phyloP scores from a whole-genome alignment of 2,113 vertebrate species.

The Conger conger region DNA sequence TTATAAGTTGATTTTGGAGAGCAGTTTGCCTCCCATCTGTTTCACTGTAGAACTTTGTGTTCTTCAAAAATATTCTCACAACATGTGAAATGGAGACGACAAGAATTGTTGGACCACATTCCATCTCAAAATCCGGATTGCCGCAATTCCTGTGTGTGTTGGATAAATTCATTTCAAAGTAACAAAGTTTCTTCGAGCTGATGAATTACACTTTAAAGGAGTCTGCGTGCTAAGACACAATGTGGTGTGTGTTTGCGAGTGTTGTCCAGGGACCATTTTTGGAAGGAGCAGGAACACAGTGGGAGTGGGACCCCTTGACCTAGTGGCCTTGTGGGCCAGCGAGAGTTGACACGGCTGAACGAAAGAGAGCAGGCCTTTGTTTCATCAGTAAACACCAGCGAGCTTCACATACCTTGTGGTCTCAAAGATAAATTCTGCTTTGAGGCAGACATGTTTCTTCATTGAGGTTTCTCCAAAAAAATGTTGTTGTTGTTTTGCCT shows the following conservation, averaged over 20 bases:
- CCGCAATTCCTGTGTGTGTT: background rate
- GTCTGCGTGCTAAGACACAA: background rate
- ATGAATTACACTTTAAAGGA: slow-evolving; percentile 14
- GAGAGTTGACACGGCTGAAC: slow-evolving; percentile 17
- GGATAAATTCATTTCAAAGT: background rate
- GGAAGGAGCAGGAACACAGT: slow-evolving; percentile 39
- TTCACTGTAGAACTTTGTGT: background rate
- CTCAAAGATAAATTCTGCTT: background rate
- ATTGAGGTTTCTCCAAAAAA: background rate
- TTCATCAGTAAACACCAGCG: background rate
- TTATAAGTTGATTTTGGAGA: slow-evolving; percentile 39
- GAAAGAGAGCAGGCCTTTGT: slow-evolving; percentile 13
- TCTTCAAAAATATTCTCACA: background rate
- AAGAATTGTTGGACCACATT: background rate
- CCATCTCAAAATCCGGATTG: too few relatives aligned
- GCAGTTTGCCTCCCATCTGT: slow-evolving; percentile 41
- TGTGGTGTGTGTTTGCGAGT: slow-evolving; percentile 25
- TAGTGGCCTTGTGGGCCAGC: slow-evolving; percentile 37
- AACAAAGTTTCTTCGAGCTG: slow-evolving; percentile 22
- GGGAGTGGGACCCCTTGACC: slow-evolving; percentile 49
- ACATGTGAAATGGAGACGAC: background rate
- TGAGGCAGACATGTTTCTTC: background rate
- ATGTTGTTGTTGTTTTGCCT: background rate
- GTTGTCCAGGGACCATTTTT: slow-evolving; percentile 33
- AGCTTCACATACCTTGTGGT: background rate